phyloP scores from a whole-genome alignment of 2,113 vertebrate species.

The Myiagra hebetior region DNA sequence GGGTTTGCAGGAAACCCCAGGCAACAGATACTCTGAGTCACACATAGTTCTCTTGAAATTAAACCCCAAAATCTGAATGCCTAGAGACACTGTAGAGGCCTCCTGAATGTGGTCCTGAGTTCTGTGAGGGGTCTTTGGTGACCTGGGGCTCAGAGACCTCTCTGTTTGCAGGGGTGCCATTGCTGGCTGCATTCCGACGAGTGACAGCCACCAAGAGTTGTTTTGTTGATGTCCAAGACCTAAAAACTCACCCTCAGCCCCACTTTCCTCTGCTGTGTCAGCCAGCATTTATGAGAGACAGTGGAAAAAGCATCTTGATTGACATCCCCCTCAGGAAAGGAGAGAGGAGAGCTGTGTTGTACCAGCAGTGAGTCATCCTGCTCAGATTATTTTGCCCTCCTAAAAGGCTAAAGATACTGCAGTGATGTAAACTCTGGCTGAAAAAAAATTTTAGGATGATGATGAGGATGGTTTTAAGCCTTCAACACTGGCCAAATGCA shows the following conservation, averaged over 20 bases:
- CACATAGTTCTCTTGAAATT: not conserved
- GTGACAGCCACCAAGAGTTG: not conserved
- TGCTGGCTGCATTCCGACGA: rapidly evolving
- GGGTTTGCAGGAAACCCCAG: not conserved
- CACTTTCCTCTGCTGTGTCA: not conserved
- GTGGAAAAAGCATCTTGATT: not conserved
- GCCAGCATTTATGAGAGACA: not conserved
- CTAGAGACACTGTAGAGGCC: not conserved
- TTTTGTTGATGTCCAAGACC: not conserved
- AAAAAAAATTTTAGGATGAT: not conserved
- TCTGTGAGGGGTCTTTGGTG: not conserved
- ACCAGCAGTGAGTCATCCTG: not conserved
- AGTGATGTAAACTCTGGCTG: not conserved
- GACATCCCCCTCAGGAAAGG: not conserved
- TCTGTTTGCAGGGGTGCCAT: not conserved
- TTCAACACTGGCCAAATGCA: not conserved
- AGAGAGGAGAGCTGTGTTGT: not conserved
- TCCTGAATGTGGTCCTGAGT: not conserved
- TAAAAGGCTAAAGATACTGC: not conserved
- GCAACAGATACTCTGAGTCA: not conserved
- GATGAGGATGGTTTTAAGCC: not conserved
- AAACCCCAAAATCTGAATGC: not conserved
- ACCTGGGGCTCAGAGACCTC: not conserved
- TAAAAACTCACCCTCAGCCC: rapidly evolving
- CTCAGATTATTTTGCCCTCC: not conserved